Base-by-base conservation (phyloP, 2,113 vertebrate genomes). In the Megaceryle maxima region DNA sequence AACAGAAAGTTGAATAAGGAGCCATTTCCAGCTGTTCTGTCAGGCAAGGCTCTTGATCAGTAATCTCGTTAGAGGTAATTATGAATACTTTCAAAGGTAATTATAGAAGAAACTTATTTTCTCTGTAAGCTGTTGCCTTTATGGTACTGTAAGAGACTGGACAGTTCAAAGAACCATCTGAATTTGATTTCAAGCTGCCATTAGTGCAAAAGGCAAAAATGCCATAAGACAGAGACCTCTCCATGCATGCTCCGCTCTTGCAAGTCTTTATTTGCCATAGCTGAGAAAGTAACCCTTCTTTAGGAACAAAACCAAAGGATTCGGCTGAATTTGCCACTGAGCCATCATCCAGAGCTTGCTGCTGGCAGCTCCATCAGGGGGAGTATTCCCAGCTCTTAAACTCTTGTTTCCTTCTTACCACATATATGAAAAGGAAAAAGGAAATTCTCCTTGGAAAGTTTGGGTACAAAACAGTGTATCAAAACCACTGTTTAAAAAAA, bases 81-180 rank as follows among this genome's bases (percentile, higher is more conserved):
- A 87, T 72, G 51, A 90, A 94, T 55, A 83, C n/a, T 88, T 92
- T 94, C 76, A 86, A 84, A 94, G 46, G 83, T 80, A 95, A 88
- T 94, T 96, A 66, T 22, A 91, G 35, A 15, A 72, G 74, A 97
- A 93, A 91, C 22, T 21, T 87, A 79, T 83, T 94, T 94, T 83
- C 74, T 67, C 19, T 83, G 37, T 57, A 75, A 91, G 35, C 51
- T 69, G 69, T 94, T 96, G 82, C 93, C 75, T 95, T 98, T 95
- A 87, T 77, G 59, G 59, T 24, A 88, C n/a, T 37, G 6, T 63
- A 69, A 84, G 35, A 76, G 68, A 64, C 41, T 87, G 72, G 43
- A 64, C 80, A 29, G 48, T 60, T 97, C 83, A 83, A 97, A 95
- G 68, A 90, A 93, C 95, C 63, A 81, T 81, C 87, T 97, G 79